Conservation (phyloP, 1,140 invertebrate species). For the Linepithema humile region DNA sequence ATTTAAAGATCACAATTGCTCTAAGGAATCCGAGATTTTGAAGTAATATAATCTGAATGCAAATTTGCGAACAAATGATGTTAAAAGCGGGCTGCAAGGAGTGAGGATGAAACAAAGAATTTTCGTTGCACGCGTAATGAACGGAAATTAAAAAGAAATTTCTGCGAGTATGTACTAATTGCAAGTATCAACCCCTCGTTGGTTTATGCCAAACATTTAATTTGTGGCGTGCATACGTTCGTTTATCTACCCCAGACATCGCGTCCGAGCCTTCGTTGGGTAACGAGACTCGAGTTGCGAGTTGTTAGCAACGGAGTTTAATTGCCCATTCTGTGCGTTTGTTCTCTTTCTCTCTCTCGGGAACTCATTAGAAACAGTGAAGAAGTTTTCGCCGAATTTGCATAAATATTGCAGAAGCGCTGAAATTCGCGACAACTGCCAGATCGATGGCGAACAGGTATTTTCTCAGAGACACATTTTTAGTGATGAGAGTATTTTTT, state of each 20-base stretch:
- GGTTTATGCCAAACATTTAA: slow-evolving; percentile 59
- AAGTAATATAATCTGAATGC: not conserved
- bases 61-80: not conserved
- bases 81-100: not conserved
- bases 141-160: slow-evolving; percentile 9
- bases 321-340: slow-evolving; percentile 36
- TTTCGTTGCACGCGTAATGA: not conserved
- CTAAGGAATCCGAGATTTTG: not conserved
- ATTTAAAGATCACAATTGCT: not conserved
- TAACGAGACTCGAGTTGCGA: slow-evolving; percentile 53
- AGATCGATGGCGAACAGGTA: not conserved
- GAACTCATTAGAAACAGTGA: slow-evolving; percentile 8
- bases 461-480: not conserved
- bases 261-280: slow-evolving; percentile 35
- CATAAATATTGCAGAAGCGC: slow-evolving; percentile 1
- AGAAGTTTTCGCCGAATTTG: slow-evolving; percentile 24
- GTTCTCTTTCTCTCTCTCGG: slow-evolving; percentile 35
- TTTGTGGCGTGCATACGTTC: slow-evolving; percentile 52
- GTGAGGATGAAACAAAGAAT: not conserved
- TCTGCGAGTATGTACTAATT: slow-evolving; percentile 38
- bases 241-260: slow-evolving; percentile 57
- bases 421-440: not conserved
- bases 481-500: too few species aligned
- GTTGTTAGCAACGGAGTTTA: slow-evolving; percentile 52
- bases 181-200: slow-evolving; percentile 56